These are phyloP conservation scores for Xiphophorus maculatus DNA, from an alignment of 2,113 vertebrate genomes.

Conservation along the genomic window DNA sequence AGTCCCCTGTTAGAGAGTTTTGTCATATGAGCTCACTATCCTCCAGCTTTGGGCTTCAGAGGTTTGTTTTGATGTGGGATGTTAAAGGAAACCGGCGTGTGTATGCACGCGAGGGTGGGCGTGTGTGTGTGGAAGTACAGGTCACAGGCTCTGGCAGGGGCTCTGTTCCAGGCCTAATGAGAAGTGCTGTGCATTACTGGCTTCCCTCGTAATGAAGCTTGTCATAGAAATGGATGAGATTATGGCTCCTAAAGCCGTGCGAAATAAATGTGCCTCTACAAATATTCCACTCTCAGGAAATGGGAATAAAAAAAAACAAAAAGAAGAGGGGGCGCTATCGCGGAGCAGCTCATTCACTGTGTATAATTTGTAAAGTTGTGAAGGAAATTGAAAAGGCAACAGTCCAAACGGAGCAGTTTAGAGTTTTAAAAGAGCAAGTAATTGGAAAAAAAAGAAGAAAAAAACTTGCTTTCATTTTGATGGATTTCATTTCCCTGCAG, in stretches of 20 bases:
- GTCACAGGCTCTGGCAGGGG: conserved; percentile 71
- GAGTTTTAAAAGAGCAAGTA: conserved; percentile 54
- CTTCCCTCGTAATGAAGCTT: conserved; percentile 81
- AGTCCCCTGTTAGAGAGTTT: conserved; percentile 30
- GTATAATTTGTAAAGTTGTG: conserved; percentile 56
- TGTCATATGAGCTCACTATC: conserved; percentile 40
- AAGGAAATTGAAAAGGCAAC: conserved; percentile 69
- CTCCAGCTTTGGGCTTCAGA: conserved; percentile 50
- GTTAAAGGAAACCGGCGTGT: conserved; percentile 29
- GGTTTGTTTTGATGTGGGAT: conserved; percentile 15
- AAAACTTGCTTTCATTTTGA: conserved; percentile 47
- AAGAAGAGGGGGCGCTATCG: conserved; percentile 51
- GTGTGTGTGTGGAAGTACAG: conserved; percentile 58
- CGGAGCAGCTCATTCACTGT: conserved; percentile 43
- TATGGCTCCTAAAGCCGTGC: conserved; percentile 75
- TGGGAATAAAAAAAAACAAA: conserved; percentile 56
- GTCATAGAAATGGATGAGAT: conserved; percentile 84
- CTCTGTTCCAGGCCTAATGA: conserved; percentile 77
- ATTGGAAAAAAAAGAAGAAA: conserved; percentile 34
- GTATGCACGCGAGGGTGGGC: not conserved
- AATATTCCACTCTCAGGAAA: conserved; percentile 69
- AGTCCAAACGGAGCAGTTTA: conserved; percentile 46
- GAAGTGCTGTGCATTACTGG: conserved; percentile 79
- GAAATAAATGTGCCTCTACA: conserved; percentile 73
- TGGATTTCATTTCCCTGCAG: conserved; percentile 39